Base-by-base conservation (phyloP, 2,888 invertebrate genomes). In the Drosophila diplacantha region DNA sequence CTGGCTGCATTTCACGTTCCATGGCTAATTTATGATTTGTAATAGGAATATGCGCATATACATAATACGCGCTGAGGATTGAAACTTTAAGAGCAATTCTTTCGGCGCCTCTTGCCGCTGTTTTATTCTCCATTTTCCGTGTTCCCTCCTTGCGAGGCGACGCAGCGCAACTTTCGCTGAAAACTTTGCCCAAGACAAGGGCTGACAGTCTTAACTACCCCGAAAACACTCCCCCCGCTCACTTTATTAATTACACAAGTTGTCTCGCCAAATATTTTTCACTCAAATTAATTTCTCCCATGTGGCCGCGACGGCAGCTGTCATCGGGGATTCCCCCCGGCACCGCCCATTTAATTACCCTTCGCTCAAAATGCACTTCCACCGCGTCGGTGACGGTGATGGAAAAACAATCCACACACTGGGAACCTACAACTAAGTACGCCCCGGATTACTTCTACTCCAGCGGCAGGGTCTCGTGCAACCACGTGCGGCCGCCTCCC, bases 401-500 rank as follows among this genome's bases (percentile, higher is more conserved):
- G 67, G 49, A 31, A 51, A 14, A 66, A 41, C 44, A 62, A 52
- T 69, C 38, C 52, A 41, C 41, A 26, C 41, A 41, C 41, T 24
- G 31, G 44, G 26, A 22, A 38, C 35, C 53, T 50, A 58, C 38
- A 39, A 26, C 54, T 59, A 50, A 37, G 38, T 37, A 47, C 32
- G 43, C n/a, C 34, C 38, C 35, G 31, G 16, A n/a, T 29, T 52
- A 37, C 51, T 20, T 22, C 61, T 75, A 81, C 53, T 81, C 79
- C 57, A 82, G 41, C 24, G 95, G 94, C 68, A 94, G 85, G 2
- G 89, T 89, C 87, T 95, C 92, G 83, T 95, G 95, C 16, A 94
- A 73, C 92, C 93, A 96, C n/a, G 89, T 90, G 56, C 92, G 89
- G 47, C 89, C 88, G n/a, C 95, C 95, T 32, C 91, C 91, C 73